These are phyloP conservation scores for Noctua pronuba DNA, from an alignment of 2,888 invertebrate species.

Conservation along the genomic window DNA sequence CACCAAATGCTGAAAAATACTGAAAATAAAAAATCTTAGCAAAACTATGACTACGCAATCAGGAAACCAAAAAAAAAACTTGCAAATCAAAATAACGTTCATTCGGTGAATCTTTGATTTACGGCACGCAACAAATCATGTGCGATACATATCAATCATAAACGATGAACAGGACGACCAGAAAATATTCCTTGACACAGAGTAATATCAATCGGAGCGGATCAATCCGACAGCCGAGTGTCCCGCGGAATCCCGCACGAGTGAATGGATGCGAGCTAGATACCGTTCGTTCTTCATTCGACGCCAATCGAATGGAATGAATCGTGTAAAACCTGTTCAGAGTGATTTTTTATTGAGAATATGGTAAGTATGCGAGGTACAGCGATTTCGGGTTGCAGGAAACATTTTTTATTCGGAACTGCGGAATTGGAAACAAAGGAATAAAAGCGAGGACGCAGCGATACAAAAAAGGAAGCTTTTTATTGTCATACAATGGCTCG, in stretches of 20 bases:
- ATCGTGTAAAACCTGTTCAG: constrained; percentile 70
- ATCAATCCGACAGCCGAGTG: constrained; percentile 67
- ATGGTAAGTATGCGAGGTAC: constrained; percentile 59
- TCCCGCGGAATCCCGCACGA: constrained; percentile 64
- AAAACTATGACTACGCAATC: too few species aligned
- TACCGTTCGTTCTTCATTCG: constrained; percentile 70
- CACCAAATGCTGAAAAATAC: background rate
- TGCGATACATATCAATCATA: constrained; percentile 67
- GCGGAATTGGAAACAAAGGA: constrained; percentile 56
- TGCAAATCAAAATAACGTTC: constrained; percentile 40
- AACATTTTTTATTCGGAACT: constrained; percentile 53
- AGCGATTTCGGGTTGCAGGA: constrained; percentile 49
- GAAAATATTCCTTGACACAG: constrained; percentile 66
- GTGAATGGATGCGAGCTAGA: constrained; percentile 65
- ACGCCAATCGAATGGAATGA: constrained; percentile 72
- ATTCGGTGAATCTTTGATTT: constrained; percentile 45
- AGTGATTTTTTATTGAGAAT: constrained; percentile 71
- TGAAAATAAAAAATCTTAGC: background rate
- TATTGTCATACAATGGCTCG: constrained; percentile 48
- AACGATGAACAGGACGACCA: constrained; percentile 60
- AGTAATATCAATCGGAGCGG: constrained; percentile 72
- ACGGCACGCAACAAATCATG: constrained; percentile 58
- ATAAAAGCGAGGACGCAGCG: constrained; percentile 47
- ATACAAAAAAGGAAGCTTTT: constrained; percentile 54
- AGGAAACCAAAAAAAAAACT: constrained; percentile 4